Base-by-base conservation (phyloP, 2,113 vertebrate species). In the Tichodroma muraria region DNA sequence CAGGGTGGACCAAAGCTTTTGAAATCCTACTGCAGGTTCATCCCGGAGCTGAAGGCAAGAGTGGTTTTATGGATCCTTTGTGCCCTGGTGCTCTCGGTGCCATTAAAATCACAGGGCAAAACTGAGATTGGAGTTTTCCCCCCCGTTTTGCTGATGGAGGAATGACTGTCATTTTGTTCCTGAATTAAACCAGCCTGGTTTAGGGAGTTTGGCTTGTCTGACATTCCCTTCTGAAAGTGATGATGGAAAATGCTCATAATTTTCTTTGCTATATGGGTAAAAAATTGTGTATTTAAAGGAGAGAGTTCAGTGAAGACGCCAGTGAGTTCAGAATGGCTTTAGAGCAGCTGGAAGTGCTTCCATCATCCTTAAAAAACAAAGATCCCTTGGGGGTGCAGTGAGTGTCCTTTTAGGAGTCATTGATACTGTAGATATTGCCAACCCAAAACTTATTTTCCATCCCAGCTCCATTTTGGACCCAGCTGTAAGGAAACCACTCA, bases 41-140 rank as follows among this genome's bases (percentile, higher is more conserved):
- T 13, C 7, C 38, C 24, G 83, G 60, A 81, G 47, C 73, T 44
- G 65, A 23, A 54, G 47, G 60, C 60, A 54, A 22, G 16, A 30
- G 3, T 1, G 5, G 7, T 9, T 78, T 9, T 1, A 0, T 19
- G 69, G 31, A 8, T 14, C 4, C 4, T 38, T 16, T 25, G 33
- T 23, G 42, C 25, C 2, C 25, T 6, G n/a, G n/a, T n/a, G n/a
- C n/a, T n/a, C n/a, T n/a, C 15, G 17, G 63, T 73, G 79, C 22
- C 3, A 0, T 40, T 81, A 19, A 80, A 63, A 24, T 15, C 73
- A 1, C 49, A 20, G 56, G 14, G 18, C 4, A 69, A 66, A 10
- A 10, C 6, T 30, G 28, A 49, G 27, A 11, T 50, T 33, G 15
- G n/a, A 2, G 0, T 33, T 82, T 56, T 53, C 65, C 52, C 10